These are phyloP conservation scores for Morelia viridis DNA, from an alignment of 2,797 vertebrate genomes.

Conservation along the genomic window DNA sequence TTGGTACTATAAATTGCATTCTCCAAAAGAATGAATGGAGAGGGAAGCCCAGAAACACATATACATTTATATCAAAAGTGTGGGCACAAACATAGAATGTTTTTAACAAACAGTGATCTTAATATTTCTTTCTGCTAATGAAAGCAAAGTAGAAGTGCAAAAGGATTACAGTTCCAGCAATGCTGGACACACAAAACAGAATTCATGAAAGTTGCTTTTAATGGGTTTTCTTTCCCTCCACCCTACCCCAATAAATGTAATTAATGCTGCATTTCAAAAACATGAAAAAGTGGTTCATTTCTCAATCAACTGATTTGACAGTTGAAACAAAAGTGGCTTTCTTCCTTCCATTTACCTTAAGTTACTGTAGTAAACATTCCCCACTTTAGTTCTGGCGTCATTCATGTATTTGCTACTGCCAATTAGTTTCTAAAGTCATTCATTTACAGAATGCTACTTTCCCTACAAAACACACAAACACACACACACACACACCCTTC, in stretches of 20 bases:
- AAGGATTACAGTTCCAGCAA: constrained; percentile 70
- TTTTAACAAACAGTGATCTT: constrained; percentile 64
- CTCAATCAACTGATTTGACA: constrained; percentile 79
- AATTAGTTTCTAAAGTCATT: constrained; percentile 77
- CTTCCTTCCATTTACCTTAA: constrained; percentile 62
- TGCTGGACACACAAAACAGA: constrained; percentile 68
- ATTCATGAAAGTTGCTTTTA: constrained; percentile 72
- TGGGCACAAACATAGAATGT: constrained; percentile 58
- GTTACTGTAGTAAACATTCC: constrained; percentile 77
- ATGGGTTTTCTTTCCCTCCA: constrained; percentile 61
- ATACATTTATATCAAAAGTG: constrained; percentile 33
- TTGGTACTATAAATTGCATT: constrained; percentile 49
- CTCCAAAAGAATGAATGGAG: constrained; percentile 35
- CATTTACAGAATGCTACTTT: constrained; percentile 75
- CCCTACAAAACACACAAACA: neutral
- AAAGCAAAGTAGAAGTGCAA: constrained; percentile 65
- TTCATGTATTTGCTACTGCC: constrained; percentile 73
- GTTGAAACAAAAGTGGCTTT: constrained; percentile 80
- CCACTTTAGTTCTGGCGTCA: constrained; percentile 71
- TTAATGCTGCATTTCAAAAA: constrained; percentile 77
- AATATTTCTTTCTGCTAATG: constrained; percentile 70
- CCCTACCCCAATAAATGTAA: constrained; percentile 59
- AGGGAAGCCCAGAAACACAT: neutral
- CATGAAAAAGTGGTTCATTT: constrained; percentile 77
- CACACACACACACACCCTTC: neutral